Evolutionary conservation across 2,113 vertebrate genomes (phyloP), one percentile per base, ranked within the genome.

Genomic region (Ascaphus truei): DNA sequence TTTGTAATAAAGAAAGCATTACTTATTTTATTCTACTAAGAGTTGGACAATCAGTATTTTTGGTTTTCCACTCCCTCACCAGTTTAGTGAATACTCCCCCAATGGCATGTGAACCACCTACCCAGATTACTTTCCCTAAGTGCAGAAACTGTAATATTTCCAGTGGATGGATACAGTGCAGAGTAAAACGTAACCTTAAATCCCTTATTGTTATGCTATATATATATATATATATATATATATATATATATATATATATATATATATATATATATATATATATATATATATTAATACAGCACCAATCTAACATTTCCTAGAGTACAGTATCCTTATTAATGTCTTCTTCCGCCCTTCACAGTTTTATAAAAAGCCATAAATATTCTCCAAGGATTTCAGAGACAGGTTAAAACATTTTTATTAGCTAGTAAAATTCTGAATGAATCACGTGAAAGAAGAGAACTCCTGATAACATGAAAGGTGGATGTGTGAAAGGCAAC

Each of bases 361-460:
- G 64, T 30, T 76, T 71, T 52, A 53, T 75, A 81, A 80, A n/a
- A 75, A 80, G 71, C 31, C 58, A 77, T 72, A 83, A 86, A 84
- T 79, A 81, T 73, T 77, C 73, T 66, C 82, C 50, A 71, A 72
- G 77, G 77, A 85, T 72, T 18, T 0, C 1, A 45, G 23, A 62
- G 47, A 66, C 27, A 65, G 31, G 76, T 79, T 80, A 72, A 84
- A 77, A 52, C n/a, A 39, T 55, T 72, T 83, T 80, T 82, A 81
- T 73, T 51, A 80, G 53, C 72, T 53, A 37, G 64, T 41, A 78
- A 81, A 81, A 77, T 29, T 33, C 76, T 78, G 77, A 72, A 50
- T 81, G 83, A 80, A 81, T 72, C 64, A 73, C 81, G 67, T 16
- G 50, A 71, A 74, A 79, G 73, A 76, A 80, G 64, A 80, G 68